Evolutionary conservation across 2,797 vertebrate genomes (phyloP).

Genomic region (Gymnothorax reevesii): DNA sequence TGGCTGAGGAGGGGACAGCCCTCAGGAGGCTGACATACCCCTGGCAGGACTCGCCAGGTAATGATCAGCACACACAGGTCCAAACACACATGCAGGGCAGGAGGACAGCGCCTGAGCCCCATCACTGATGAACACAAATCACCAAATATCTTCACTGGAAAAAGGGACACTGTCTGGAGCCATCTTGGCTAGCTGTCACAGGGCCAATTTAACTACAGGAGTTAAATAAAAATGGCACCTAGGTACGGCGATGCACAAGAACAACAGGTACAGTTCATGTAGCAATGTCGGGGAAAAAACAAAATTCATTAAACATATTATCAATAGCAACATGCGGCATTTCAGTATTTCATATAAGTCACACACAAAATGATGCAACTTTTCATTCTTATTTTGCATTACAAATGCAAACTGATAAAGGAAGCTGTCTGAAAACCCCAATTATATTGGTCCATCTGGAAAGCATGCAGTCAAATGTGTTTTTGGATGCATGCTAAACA

Average conservation of each 20-base stretch:
- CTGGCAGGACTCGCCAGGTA: constrained; percentile 19
- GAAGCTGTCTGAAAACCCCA: background rate
- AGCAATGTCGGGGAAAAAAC: background rate
- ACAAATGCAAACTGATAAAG: too few species aligned
- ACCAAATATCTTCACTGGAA: constrained; percentile 15
- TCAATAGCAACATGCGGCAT: too few species aligned
- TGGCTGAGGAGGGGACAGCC: constrained; percentile 25
- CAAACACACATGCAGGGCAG: background rate
- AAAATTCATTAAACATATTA: too few species aligned
- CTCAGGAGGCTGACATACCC: constrained; percentile 30
- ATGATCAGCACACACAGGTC: background rate
- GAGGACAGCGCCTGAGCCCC: background rate
- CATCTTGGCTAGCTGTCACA: background rate
- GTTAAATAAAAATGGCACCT: background rate
- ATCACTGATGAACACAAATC: background rate
- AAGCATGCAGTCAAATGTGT: background rate
- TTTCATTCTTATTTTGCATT: too few species aligned
- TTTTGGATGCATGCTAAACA: background rate
- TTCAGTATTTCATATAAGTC: too few species aligned
- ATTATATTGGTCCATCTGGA: background rate
- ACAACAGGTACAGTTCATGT: background rate
- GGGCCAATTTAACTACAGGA: constrained; percentile 3
- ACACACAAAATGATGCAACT: too few species aligned
- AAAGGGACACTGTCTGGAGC: constrained; percentile 1
- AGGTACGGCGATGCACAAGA: background rate